Conservation (phyloP, 2,113 vertebrate species). For the Chionomys nivalis region DNA sequence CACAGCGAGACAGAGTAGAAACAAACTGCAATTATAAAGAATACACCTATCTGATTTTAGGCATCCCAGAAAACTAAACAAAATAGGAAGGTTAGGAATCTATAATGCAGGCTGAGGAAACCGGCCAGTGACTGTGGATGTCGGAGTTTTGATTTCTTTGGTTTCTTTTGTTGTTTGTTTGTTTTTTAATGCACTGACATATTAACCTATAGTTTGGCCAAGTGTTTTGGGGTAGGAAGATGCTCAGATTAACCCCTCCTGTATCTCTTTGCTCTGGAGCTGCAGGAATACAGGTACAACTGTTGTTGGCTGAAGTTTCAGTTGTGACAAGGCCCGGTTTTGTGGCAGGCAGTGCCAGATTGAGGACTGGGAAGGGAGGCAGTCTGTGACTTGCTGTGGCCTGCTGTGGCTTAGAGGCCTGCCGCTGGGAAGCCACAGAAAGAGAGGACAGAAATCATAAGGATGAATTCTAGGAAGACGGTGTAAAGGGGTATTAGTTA, state of each 20-base stretch:
- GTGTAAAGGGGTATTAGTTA: neutral
- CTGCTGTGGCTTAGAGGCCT: neutral
- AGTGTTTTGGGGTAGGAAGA: neutral
- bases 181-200: neutral
- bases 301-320: neutral
- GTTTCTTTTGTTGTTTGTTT: neutral
- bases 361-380: neutral
- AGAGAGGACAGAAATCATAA: neutral
- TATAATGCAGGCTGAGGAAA: conserved; percentile 2
- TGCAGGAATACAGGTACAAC: neutral
- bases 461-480: neutral
- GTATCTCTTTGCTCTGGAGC: neutral
- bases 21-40: conserved; percentile 63
- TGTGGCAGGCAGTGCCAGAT: neutral
- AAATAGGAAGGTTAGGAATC: conserved; percentile 43
- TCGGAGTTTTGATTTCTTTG: neutral
- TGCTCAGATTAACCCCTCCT: neutral
- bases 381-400: too few relatives aligned
- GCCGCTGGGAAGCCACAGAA: neutral
- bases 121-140: neutral
- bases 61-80: conserved; percentile 53
- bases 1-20: conserved; percentile 29
- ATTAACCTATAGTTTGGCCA: neutral
- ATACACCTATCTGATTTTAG: conserved; percentile 44
- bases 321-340: neutral